These are phyloP conservation scores for Labia minor DNA, from an alignment of 2,888 invertebrate genomes.

Conservation along the genomic window DNA sequence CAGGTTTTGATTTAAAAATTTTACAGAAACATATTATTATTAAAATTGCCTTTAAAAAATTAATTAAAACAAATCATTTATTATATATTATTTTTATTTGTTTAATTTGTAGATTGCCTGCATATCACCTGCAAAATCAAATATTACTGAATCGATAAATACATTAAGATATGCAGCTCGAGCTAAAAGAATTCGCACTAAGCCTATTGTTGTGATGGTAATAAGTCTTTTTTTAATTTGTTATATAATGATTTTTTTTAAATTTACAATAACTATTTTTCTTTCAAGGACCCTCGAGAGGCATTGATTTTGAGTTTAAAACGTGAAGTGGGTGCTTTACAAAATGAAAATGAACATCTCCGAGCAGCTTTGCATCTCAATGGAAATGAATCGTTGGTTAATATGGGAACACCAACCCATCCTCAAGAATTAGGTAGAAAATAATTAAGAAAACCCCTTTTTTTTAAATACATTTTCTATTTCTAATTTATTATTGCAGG, in stretches of 20 bases:
- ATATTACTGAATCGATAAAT: constrained; percentile 77
- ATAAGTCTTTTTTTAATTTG: constrained; percentile 30
- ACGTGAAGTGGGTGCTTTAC: constrained; percentile 71
- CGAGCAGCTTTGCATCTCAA: constrained; percentile 61
- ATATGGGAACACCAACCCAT: background rate
- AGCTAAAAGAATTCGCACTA: constrained; percentile 84
- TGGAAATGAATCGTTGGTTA: constrained; percentile 33
- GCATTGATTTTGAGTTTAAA: constrained; percentile 80
- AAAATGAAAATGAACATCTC: constrained; percentile 81
- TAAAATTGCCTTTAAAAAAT: too few relatives aligned
- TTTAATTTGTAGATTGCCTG: constrained; percentile 67
- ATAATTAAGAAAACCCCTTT: constrained; percentile 2
- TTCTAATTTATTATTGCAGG: constrained; percentile 21
- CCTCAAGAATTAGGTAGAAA: background rate
- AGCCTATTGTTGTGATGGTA: constrained; percentile 89
- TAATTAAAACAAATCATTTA: background rate
- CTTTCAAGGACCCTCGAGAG: constrained; percentile 72
- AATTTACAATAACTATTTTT: background rate
- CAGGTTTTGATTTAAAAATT: too few relatives aligned
- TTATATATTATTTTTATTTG: constrained; percentile 13
- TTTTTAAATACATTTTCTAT: background rate
- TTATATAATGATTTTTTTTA: background rate
- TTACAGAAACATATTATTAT: too few relatives aligned
- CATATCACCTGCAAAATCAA: constrained; percentile 78
- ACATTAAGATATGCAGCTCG: constrained; percentile 85